phyloP scores from a whole-genome alignment of 2,797 vertebrate genomes.

The Pantherophis alleghaniensis region DNA sequence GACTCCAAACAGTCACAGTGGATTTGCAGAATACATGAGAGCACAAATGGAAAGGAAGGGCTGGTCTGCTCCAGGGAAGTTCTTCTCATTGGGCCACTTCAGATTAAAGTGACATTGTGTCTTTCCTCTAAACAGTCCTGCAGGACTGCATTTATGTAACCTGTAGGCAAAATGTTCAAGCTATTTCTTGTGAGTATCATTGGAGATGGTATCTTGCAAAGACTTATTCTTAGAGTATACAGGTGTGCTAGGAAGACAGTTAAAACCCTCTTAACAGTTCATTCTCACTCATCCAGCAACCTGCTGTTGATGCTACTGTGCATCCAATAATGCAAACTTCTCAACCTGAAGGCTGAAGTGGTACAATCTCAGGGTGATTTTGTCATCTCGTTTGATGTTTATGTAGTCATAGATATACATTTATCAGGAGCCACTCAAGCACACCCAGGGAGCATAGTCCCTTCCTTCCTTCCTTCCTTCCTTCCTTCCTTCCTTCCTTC shows the following conservation, averaged over 20 bases:
- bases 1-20: conserved; percentile 31
- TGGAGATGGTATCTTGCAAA: not conserved
- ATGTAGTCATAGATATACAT: not conserved
- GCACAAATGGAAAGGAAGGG: not conserved
- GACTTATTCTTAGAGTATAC: not conserved
- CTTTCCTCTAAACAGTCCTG: not conserved
- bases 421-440: not conserved
- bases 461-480: too few relatives aligned
- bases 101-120: not conserved
- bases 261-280: not conserved
- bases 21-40: conserved; percentile 28
- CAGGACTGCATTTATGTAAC: not conserved
- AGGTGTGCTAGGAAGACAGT: not conserved
- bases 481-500: too few relatives aligned
- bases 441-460: not conserved
- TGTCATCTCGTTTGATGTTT: not conserved
- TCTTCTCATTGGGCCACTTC: not conserved
- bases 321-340: not conserved
- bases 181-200: not conserved
- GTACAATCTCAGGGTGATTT: not conserved
- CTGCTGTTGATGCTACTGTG: not conserved
- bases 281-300: not conserved
- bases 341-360: not conserved
- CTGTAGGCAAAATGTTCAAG: not conserved
- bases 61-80: conserved; percentile 37